These are phyloP conservation scores for Macrotrachela quadricornifera DNA, from an alignment of 1,140 invertebrate species.

Conservation along the genomic window DNA sequence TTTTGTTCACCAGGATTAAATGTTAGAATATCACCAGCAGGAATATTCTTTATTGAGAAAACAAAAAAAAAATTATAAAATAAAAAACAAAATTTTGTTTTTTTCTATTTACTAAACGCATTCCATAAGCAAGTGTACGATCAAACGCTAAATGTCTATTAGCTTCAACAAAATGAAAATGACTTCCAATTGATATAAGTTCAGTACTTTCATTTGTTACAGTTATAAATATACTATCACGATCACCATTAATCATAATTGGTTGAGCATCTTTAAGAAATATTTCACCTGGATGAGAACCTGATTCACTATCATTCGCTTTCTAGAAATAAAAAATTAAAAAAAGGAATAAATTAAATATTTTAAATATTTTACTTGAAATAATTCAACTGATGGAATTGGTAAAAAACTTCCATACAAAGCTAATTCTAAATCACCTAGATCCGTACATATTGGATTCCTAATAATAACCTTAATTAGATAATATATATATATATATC, in stretches of 20 bases:
- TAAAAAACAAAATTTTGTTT: neutral
- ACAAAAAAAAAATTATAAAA: neutral
- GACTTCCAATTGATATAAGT: conserved; percentile 24
- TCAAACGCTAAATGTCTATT: conserved; percentile 26
- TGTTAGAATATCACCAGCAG: conserved; percentile 23
- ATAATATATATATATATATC: neutral
- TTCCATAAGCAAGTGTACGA: conserved; percentile 21
- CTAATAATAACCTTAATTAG: conserved; percentile 20
- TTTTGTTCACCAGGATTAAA: conserved; percentile 28
- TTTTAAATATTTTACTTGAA: no score
- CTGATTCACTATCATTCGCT: no score
- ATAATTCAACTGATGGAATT: conserved; percentile 11
- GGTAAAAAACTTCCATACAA: conserved; percentile 29
- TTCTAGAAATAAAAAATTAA: no score
- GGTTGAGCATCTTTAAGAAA: neutral
- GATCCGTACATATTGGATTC: conserved; percentile 18
- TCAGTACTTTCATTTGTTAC: conserved; percentile 15
- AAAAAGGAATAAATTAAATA: no score
- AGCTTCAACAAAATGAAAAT: conserved; percentile 28
- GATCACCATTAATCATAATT: conserved; percentile 12
- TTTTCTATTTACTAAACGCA: conserved; percentile 20
- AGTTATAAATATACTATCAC: conserved; percentile 7
- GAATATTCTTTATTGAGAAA: conserved; percentile 23
- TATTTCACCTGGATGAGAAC: conserved; percentile 8
- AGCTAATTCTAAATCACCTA: conserved; percentile 22